These are phyloP conservation scores for Plebejus melissa DNA, from an alignment of 2,888 invertebrate species.

Conservation along the genomic window DNA sequence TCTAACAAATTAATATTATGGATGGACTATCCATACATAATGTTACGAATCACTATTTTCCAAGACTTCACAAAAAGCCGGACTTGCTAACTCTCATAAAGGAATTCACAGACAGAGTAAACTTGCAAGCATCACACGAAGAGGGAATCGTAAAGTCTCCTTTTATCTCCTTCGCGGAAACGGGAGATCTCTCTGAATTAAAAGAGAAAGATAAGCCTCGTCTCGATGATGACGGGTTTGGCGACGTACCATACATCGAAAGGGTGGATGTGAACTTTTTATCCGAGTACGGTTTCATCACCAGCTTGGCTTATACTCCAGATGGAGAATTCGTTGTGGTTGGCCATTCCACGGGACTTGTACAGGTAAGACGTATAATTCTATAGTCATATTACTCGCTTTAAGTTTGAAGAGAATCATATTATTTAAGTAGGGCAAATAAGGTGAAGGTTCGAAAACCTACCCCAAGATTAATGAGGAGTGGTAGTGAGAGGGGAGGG, in stretches of 20 bases:
- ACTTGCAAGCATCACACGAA: conserved; percentile 44
- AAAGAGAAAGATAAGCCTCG: conserved; percentile 45
- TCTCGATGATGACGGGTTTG: conserved; percentile 55
- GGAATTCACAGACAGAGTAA: conserved; percentile 53
- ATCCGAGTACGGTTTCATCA: conserved; percentile 54
- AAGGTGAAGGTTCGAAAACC: too few relatives aligned
- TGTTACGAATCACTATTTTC: neutral
- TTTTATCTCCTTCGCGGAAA: conserved; percentile 56
- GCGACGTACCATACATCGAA: conserved; percentile 51
- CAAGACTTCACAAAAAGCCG: conserved; percentile 38
- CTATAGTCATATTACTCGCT: neutral
- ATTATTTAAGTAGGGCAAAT: too few relatives aligned
- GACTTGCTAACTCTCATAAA: conserved; percentile 55
- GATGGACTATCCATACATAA: neutral
- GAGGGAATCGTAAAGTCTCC: conserved; percentile 41
- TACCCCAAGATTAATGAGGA: too few relatives aligned
- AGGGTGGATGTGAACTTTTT: conserved; percentile 48
- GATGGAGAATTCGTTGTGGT: conserved; percentile 63
- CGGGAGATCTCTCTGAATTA: conserved; percentile 28
- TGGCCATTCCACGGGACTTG: conserved; percentile 73
- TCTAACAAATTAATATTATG: neutral
- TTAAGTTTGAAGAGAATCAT: too few relatives aligned
- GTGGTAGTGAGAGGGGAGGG: too few relatives aligned
- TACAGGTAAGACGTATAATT: conserved; percentile 60
- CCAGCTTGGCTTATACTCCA: conserved; percentile 58